These are phyloP conservation scores for Ochlodes sylvanus DNA, from an alignment of 2,888 invertebrate species.

Conservation along the genomic window DNA sequence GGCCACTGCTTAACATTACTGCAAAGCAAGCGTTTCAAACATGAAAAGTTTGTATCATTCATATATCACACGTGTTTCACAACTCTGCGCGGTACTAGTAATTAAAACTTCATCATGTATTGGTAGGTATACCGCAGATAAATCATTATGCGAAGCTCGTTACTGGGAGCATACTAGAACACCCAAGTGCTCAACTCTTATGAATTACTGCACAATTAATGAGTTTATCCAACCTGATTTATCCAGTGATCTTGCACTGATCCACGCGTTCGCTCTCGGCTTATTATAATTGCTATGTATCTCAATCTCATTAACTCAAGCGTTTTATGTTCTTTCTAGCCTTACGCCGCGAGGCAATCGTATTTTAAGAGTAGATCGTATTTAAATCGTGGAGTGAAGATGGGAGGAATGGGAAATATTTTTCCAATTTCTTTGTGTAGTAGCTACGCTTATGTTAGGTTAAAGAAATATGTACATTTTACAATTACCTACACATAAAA, in stretches of 20 bases:
- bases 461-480: too few relatives aligned
- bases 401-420: too few relatives aligned
- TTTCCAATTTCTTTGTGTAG: too few relatives aligned
- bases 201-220: slow-evolving; percentile 11
- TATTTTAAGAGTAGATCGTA: too few relatives aligned
- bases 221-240: slow-evolving; percentile 4
- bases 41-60: neutral
- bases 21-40: too few relatives aligned
- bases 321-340: neutral
- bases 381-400: too few relatives aligned
- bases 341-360: neutral
- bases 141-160: slow-evolving; percentile 1
- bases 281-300: neutral
- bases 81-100: neutral
- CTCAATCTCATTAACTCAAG: neutral
- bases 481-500: too few relatives aligned
- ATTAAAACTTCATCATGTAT: slow-evolving; percentile 7
- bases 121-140: slow-evolving; percentile 12
- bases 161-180: slow-evolving; percentile 15
- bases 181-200: slow-evolving; percentile 17
- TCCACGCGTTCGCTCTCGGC: neutral
- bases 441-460: too few relatives aligned
- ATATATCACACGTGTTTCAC: neutral
- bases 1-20: too few relatives aligned
- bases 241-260: neutral